A percentile compares a stretch with the other conserved stretches of the same genome.
Evolutionary conservation across 2,113 vertebrate genomes (phyloP).

Genomic region (Vicugna pacos): DNA sequence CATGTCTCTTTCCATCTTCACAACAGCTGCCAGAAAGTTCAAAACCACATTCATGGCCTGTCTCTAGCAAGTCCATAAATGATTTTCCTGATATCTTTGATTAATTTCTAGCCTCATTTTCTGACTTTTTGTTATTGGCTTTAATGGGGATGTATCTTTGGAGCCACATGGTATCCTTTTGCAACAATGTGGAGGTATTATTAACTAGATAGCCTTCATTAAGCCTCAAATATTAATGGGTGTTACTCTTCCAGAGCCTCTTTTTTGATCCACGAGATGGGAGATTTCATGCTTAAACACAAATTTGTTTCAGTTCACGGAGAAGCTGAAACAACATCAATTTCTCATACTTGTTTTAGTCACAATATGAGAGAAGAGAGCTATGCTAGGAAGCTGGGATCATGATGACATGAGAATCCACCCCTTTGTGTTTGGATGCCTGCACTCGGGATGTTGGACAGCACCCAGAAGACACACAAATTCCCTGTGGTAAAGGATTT

Average conservation of each 20-base stretch:
- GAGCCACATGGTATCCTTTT: conserved; percentile 7
- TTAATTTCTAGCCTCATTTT: background rate
- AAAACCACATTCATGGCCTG: background rate
- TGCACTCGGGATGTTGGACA: background rate
- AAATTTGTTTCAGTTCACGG: conserved; percentile 51
- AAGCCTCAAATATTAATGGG: background rate
- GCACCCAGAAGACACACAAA: background rate
- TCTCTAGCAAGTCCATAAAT: conserved; percentile 19
- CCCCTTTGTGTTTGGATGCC: background rate
- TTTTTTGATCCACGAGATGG: background rate
- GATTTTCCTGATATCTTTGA: conserved; percentile 23
- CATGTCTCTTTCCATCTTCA: conserved; percentile 21
- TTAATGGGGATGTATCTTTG: background rate
- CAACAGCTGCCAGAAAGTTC: conserved; percentile 9
- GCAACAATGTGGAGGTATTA: background rate
- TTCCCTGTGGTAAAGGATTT: background rate
- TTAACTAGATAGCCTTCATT: conserved; percentile 19
- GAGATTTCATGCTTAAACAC: conserved; percentile 28
- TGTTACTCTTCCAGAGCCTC: background rate
- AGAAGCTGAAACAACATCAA: conserved; percentile 45
- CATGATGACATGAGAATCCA: background rate
- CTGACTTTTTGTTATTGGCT: background rate
- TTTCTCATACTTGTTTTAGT: conserved; percentile 52
- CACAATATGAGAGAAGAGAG: background rate
- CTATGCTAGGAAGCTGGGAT: background rate